Percentiles rank a stretch among this genome's conserved stretches.
Evolutionary conservation across 1,140 invertebrate genomes (phyloP).

Genomic region (Caerostris darwini): DNA sequence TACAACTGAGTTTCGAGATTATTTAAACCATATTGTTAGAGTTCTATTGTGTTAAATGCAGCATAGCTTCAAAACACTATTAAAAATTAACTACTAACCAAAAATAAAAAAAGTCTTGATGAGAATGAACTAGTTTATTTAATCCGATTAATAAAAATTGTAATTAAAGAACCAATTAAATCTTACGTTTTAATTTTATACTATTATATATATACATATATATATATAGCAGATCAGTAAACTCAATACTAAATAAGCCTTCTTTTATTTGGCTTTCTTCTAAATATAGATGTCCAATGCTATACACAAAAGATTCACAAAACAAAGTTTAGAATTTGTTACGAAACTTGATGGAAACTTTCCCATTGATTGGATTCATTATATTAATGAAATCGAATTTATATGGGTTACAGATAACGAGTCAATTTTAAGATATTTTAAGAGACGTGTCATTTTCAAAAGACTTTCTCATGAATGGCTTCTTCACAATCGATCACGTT

Average conservation of each 20-base stretch:
- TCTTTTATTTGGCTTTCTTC: background rate
- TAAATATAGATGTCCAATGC: background rate
- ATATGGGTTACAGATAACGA: constrained; percentile 6
- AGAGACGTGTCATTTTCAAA: constrained; percentile 15
- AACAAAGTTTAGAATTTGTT: background rate
- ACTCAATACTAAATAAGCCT: background rate
- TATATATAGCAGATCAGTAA: background rate
- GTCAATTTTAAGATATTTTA: background rate
- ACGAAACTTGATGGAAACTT: background rate
- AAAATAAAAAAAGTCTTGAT: no score
- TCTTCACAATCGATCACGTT: background rate
- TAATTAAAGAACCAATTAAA: no score
- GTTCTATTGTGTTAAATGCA: no score
- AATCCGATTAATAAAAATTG: no score
- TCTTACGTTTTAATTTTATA: no score
- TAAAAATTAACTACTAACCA: no score
- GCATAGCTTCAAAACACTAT: no score
- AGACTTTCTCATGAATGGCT: background rate
- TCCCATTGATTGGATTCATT: background rate
- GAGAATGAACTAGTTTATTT: no score
- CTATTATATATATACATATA: no score
- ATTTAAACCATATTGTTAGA: no score
- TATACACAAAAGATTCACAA: background rate
- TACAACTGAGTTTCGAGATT: no score
- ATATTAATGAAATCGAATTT: background rate